Conservation (phyloP, 53 echinoderm and acorn worm species). For the Zoroaster sp. region DNA sequence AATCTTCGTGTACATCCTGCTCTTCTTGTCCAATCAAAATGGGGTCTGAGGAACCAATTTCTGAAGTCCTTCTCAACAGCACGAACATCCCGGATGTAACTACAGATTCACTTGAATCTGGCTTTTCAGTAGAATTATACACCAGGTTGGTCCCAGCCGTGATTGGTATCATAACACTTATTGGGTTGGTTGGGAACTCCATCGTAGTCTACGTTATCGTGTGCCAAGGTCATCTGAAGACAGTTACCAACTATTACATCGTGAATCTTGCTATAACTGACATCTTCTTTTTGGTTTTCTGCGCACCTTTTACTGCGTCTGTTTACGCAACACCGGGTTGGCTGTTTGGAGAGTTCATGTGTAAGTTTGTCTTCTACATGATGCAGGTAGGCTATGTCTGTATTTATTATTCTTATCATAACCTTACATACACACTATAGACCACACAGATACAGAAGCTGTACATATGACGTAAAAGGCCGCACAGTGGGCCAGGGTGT, state of each 20-base stretch:
- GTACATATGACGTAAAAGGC: no score
- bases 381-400: constrained; percentile 57
- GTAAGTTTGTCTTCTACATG: constrained; percentile 81
- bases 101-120: not conserved
- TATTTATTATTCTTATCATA: not conserved
- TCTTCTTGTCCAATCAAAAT: not conserved
- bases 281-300: constrained; percentile 71
- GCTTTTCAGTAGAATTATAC: not conserved
- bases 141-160: constrained; percentile 64
- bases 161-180: constrained; percentile 66
- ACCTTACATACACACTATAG: no score
- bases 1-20: not conserved
- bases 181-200: constrained; percentile 73
- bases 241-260: constrained; percentile 83
- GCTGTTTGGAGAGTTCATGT: constrained; percentile 80
- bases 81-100: not conserved
- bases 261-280: constrained; percentile 76
- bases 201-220: constrained; percentile 78
- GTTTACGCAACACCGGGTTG: constrained; percentile 69
- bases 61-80: not conserved
- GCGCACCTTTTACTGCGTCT: constrained; percentile 78
- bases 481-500: no score
- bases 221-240: constrained; percentile 70
- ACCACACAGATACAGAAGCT: no score
- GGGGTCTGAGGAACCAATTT: not conserved